These are phyloP conservation scores for Phyllostomus discolor DNA, from an alignment of 2,113 vertebrate genomes.

Conservation along the genomic window DNA sequence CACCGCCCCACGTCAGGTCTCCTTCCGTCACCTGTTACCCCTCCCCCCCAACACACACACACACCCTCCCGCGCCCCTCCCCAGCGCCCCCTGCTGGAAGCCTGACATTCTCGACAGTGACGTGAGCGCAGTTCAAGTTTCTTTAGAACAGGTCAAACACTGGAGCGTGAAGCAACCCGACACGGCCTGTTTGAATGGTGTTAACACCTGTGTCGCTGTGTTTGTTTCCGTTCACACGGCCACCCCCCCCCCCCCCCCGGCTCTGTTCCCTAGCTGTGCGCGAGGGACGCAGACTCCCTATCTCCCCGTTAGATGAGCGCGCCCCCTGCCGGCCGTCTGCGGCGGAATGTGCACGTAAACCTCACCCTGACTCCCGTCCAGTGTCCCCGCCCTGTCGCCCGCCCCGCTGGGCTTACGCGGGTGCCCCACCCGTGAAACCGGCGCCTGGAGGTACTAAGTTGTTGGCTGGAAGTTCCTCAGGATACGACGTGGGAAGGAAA, in stretches of 20 bases:
- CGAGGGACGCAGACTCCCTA: neutral
- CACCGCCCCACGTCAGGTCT: no score
- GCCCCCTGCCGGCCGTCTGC: neutral
- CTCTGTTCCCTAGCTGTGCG: neutral
- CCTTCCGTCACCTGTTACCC: no score
- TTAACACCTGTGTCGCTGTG: neutral
- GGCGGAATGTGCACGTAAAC: neutral
- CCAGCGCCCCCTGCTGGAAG: no score
- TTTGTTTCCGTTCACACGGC: neutral
- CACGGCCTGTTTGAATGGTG: accelerated
- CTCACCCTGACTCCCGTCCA: no score
- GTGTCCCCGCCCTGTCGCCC: neutral
- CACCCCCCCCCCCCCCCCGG: no score
- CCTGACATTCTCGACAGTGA: neutral
- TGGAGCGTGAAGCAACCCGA: neutral
- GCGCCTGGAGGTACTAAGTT: neutral
- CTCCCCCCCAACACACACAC: no score
- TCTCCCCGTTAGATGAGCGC: neutral
- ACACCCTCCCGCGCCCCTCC: no score
- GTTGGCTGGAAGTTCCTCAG: neutral
- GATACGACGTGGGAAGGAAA: neutral
- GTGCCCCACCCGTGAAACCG: neutral
- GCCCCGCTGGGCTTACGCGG: neutral
- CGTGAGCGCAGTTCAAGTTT: neutral
- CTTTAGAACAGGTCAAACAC: neutral